Percentiles rank a stretch among this genome's conserved stretches.
Conservation (phyloP, 1,140 invertebrate genomes). For the Oryctes rhinoceros region DNA sequence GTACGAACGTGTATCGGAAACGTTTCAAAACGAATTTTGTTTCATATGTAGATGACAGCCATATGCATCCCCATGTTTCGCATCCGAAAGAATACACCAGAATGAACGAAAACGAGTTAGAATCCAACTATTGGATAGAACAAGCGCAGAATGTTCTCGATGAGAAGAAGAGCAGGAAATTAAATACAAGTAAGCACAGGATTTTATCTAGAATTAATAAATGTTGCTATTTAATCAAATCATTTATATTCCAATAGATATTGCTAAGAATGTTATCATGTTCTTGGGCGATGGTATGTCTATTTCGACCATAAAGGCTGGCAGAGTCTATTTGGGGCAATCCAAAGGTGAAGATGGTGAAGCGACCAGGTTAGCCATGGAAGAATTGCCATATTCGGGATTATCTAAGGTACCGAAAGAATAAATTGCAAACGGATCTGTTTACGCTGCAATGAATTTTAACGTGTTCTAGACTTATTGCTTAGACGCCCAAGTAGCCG, state of each 20-base stretch:
- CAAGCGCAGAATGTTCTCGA: neutral
- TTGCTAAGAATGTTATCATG: slow-evolving; percentile 75
- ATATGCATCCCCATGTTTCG: neutral
- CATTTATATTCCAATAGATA: slow-evolving; percentile 49
- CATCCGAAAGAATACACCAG: neutral
- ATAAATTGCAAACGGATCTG: neutral
- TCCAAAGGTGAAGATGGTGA: slow-evolving; percentile 68
- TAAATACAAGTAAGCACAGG: slow-evolving; percentile 21
- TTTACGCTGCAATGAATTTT: neutral
- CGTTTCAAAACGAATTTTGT: no score
- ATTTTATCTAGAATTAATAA: neutral
- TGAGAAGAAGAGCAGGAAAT: neutral
- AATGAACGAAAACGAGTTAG: neutral
- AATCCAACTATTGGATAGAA: slow-evolving; percentile 6
- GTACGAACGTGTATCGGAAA: no score
- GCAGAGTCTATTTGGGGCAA: slow-evolving; percentile 73
- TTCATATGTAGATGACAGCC: neutral
- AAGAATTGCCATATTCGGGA: slow-evolving; percentile 76
- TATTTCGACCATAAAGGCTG: slow-evolving; percentile 73
- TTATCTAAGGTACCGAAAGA: slow-evolving; percentile 70
- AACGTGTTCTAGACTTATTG: slow-evolving; percentile 77
- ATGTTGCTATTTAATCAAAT: neutral
- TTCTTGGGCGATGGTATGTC: slow-evolving; percentile 84
- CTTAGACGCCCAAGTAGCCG: slow-evolving; percentile 80
- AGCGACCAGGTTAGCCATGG: slow-evolving; percentile 72